Evolutionary conservation across 2,888 invertebrate genomes (phyloP), one percentile per base, ranked within the genome.

Genomic region (Zonitis immaculata): DNA sequence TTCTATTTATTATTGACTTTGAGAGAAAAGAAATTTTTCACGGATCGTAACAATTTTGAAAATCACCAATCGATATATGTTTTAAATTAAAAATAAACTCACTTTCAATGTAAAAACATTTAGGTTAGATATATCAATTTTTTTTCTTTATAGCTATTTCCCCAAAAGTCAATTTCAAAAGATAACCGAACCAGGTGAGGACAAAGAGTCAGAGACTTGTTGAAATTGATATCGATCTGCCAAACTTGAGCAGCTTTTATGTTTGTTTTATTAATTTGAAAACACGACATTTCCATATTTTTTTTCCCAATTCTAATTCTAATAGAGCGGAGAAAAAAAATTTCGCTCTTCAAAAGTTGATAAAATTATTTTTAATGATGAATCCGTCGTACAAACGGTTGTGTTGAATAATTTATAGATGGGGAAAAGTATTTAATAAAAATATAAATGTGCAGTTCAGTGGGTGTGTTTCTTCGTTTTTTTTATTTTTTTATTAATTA

Each of bases 71-170:
- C 18, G 43, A 30, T 42, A 55, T 51, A 42, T 51, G 49, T 52
- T 56, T 56, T 56, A 56, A 56, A 56, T 56, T 56, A 56, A 56
- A 56, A 56, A 56, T 56, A 56, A 56, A 56, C 56, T 56, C 49
- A 51, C 56, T 56, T 49, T 56, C 52, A 52, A 56, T 49, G 44
- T 56, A 56, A 56, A 52, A 52, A 52, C 49, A 52, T n/a, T 56
- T 56, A 56, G 46, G 28, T 51, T 32, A 52, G 56, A 48, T 43
- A 52, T n/a, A n/a, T n/a, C n/a, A n/a, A n/a, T n/a, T n/a, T n/a
- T n/a, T n/a, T n/a, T 52, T 52, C 56, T 56, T 52, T 56, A 52
- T 56, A 52, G 56, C 52, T 52, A 52, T 52, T 52, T 52, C 52
- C 55, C 52, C 47, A 42, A 55, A 49, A 52, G 51, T 52, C 49